Base-by-base conservation (phyloP, 2,797 vertebrate genomes). In the Adelosebastes latens region DNA sequence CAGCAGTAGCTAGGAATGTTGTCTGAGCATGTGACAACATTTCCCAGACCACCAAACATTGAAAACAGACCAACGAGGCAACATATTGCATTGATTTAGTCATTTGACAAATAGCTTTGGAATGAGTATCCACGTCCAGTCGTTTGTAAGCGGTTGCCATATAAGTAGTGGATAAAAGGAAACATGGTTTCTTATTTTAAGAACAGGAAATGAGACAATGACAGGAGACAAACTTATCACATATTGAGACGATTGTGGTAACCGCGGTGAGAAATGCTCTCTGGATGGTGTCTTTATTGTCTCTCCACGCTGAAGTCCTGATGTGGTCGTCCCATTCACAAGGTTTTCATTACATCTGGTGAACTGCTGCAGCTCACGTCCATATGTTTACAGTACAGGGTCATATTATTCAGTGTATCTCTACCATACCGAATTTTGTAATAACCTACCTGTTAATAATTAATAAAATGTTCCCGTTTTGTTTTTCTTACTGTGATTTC, bases 141-240 rank as follows among this genome's bases (percentile, higher is more conserved):
- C 66, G 16, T 91, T 86, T 86, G 84, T 80, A 86, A 80, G 84
- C 27, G 71, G 79, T 84, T 88, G 83, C 88, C 85, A 86, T 90
- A 85, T 82, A 90, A 89, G 91, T 87, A 86, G 85, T 66, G 88
- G 79, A 87, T 87, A 77, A 88, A 90, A 87, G 79, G 72, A 87
- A 89, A 88, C 82, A 85, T 27, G 65, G 70, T 42, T 69, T 90
- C 83, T 82, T 85, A 91, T 91, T 88, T 87, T 83, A 89, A 89
- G 82, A 73, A 81, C 83, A 91, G 94, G 91, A 95, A 93, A 94
- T 93, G 88, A 94, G 84, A 90, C 90, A 92, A 92, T 92, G 91
- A 90, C 87, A 90, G 79, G 58, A 88, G 79, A 87, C 89, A 90
- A 91, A 89, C 85, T 68, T 81, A 91, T 92, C 89, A 69, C 90